Base-by-base conservation (phyloP, 2,113 vertebrate species). In the Oceanodroma tethys region DNA sequence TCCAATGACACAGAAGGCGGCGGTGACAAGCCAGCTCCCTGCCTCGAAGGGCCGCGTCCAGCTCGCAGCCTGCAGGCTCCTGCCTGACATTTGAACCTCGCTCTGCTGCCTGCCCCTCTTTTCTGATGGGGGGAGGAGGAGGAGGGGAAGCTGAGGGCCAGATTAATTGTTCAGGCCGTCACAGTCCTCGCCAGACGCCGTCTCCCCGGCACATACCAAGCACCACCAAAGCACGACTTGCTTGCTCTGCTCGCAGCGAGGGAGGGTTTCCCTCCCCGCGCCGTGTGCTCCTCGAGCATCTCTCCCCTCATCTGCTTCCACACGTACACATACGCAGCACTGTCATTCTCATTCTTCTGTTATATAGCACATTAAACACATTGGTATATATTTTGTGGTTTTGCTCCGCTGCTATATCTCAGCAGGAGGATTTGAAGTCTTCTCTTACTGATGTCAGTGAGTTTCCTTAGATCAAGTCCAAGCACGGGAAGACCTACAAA, bases 381-480 rank as follows among this genome's bases (percentile, higher is more conserved):
- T 23, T 17, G 29, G 3, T 7, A 10, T 5, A 0, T 3, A 8
- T 29, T 52, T 43, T 25, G 12, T 1, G 3, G 32, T 0, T 50
- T 71, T 50, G 30, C 23, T 71, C 47, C 17, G 1, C 45, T 66
- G n/a, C 40, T 60, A 2, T 7, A 17, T 16, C n/a, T 71, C 73
- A 63, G 26, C 7, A 10, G 0, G 1, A 59, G 8, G 52, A 68
- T 7, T 8, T 27, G 14, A 72, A 87, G 38, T 10, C 17, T 74
- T 27, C n/a, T 72, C 30, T 42, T n/a, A 6, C 30, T 25, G 58
- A 47, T 17, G 20, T 18, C 38, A 32, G 0, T 3, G 47, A 67
- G 13, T 26, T 72, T 30, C 48, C 47, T 83, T 16, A 4, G 10
- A 67, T 16, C 7, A 13, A 36, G 36, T 10, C 55, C 34, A 50